Conservation (phyloP, 2,113 vertebrate genomes). For the Notechis scutatus region DNA sequence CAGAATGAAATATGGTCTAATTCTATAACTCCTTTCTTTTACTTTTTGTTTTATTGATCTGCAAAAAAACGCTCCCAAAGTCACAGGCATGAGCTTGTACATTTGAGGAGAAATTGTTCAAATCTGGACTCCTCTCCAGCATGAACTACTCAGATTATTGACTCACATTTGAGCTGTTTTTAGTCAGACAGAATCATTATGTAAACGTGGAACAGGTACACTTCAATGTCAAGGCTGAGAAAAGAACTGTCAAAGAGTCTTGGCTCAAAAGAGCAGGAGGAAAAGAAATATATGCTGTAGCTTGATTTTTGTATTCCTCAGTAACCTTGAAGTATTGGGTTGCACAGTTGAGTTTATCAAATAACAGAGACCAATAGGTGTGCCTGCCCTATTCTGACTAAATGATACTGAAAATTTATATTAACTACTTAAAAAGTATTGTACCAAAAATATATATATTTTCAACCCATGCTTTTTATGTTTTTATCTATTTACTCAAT, state of each 20-base stretch:
- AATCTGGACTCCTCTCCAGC: background rate
- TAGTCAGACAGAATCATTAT: background rate
- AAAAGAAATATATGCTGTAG: background rate
- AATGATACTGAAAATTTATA: background rate
- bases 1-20: slow-evolving; percentile 62
- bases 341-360: background rate
- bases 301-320: background rate
- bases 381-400: background rate
- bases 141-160: background rate
- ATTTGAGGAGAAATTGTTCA: background rate
- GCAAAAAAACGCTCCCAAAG: background rate
- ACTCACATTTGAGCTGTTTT: background rate
- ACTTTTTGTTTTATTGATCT: slow-evolving; percentile 2
- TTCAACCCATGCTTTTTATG: background rate
- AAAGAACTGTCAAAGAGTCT: background rate
- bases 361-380: background rate
- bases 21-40: slow-evolving; percentile 45
- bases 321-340: background rate
- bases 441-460: background rate
- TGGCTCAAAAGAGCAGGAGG: background rate
- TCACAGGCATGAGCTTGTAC: background rate
- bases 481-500: background rate
- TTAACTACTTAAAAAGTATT: background rate
- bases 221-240: background rate
- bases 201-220: background rate